Evolutionary conservation across 2,113 vertebrate species (phyloP), one percentile per base, ranked within the genome.

Genomic region (Corythoichthys haematopterus): DNA sequence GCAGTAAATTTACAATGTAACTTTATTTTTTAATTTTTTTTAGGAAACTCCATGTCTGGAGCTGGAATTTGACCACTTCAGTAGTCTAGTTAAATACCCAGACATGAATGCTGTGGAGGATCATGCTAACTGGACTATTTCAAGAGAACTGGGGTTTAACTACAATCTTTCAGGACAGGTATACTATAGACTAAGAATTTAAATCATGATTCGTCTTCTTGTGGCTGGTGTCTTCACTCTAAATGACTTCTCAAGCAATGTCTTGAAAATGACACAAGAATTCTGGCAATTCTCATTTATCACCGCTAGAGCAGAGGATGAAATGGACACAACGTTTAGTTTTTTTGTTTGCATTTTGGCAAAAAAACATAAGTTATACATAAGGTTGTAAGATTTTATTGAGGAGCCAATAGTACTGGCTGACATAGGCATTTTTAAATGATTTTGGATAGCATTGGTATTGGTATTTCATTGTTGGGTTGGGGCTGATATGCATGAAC

Each of bases 1-100:
- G 6, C 9, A 8, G 40, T 13, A 58, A 66, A 51, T 9, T 65
- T 15, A 61, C 38, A 9, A 0, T 66, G 4, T 50, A 3, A 67
- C 47, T 1, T 70, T 65, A 1, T 28, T 28, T 28, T 28, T 28
- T 1, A 28, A 2, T 8, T 43, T 58, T 64, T 2, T 58, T 3
- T 72, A 99, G 97, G 97, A 99, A 97, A 99, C 97, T 5, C 97
- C 97, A 66, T 99, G 97, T 85, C 90, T 99, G 67, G 96, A 99
- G 86, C 83, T 99, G 88, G 97, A 99, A 88, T 98, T 98, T 87
- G 97, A 99, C 85, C 96, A 96, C 91, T 98, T 98, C 71, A 98
- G 95, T 85, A 94, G 93, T 80, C 93, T 92, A 65, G 94, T 99
- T 0, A 98, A 98, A 88, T 98, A 96, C 70, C 95, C 96, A 40